Evolutionary conservation across 92 coral and sea anemone species (phyloP).

Genomic region (Nematostella vectensis): DNA sequence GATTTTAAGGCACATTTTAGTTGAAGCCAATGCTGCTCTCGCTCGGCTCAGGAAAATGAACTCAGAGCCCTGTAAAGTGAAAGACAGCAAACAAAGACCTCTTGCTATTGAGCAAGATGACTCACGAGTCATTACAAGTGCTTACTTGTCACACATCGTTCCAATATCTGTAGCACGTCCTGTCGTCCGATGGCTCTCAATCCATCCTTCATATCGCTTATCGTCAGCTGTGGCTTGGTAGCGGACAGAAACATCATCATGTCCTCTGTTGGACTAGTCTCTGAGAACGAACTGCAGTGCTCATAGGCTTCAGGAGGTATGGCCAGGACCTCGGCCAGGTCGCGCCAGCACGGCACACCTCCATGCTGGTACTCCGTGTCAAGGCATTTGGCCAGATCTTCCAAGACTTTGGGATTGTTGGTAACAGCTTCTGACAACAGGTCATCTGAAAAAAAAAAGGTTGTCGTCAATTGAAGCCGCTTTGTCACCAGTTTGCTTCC

Average conservation of each 20-base stretch:
- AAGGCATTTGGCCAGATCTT: slow-evolving; percentile 49
- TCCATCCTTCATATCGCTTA: slow-evolving; percentile 66
- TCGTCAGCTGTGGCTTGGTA: slow-evolving; percentile 71
- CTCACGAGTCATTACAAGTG: no score
- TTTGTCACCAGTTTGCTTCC: no score
- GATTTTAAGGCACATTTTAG: no score
- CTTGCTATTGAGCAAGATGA: no score
- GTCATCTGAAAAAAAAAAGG: slow-evolving; percentile 31
- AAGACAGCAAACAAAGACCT: no score
- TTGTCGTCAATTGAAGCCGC: no score
- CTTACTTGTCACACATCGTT: slow-evolving; percentile 56
- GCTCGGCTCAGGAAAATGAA: no score
- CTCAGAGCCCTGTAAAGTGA: no score
- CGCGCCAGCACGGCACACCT: slow-evolving; percentile 72
- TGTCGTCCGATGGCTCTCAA: slow-evolving; percentile 41
- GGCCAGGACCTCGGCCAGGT: slow-evolving; percentile 67
- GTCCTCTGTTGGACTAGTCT: slow-evolving; percentile 74
- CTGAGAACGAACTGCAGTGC: slow-evolving; percentile 47
- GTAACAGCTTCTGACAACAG: slow-evolving; percentile 57
- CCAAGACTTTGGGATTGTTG: slow-evolving; percentile 47
- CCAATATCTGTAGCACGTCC: slow-evolving; percentile 56
- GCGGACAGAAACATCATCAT: slow-evolving; percentile 58
- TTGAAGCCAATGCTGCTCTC: no score
- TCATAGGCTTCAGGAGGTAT: slow-evolving; percentile 55
- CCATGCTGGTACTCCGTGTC: slow-evolving; percentile 81